Evolutionary conservation across 2,113 vertebrate genomes (phyloP).

Genomic region (Oncorhynchus tshawytscha): DNA sequence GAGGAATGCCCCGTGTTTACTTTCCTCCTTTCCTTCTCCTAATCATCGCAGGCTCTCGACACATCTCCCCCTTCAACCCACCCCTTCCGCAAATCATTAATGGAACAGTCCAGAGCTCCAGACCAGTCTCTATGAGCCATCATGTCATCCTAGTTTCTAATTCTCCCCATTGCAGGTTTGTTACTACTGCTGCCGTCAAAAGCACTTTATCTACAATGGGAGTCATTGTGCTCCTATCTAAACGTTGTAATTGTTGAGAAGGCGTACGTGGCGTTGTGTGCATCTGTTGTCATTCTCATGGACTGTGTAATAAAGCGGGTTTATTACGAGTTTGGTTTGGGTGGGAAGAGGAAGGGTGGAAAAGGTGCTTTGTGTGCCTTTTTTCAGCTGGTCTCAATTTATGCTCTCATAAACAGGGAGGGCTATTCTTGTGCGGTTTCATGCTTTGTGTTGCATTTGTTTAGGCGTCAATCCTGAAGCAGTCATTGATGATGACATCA

Average conservation of each 20-base stretch:
- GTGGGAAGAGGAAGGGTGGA: conserved; percentile 24
- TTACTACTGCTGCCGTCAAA: no score
- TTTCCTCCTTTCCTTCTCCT: conserved; percentile 45
- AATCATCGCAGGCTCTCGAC: conserved; percentile 45
- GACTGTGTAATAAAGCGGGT: conserved; percentile 8
- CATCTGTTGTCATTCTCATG: conserved; percentile 35
- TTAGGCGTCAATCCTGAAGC: conserved; percentile 12
- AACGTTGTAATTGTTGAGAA: conserved; percentile 44
- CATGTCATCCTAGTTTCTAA: no score
- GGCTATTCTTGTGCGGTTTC: conserved; percentile 5
- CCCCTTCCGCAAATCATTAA: conserved; percentile 1
- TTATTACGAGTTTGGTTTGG: conserved; percentile 51
- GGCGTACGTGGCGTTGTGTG: neutral
- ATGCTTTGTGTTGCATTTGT: neutral
- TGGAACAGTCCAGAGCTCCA: conserved; percentile 15
- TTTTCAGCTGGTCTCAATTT: conserved; percentile 61
- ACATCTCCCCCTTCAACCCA: conserved; percentile 39
- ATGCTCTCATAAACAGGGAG: conserved; percentile 20
- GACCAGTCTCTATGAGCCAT: conserved; percentile 9
- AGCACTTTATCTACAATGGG: no score
- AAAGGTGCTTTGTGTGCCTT: conserved; percentile 18
- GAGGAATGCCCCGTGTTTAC: conserved; percentile 66
- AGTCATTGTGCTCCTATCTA: conserved; percentile 34
- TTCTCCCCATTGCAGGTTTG: no score
- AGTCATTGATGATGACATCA: neutral